Evolutionary conservation across 2,888 invertebrate genomes (phyloP), one percentile per base, ranked within the genome.

Genomic region (Thyatira batis): DNA sequence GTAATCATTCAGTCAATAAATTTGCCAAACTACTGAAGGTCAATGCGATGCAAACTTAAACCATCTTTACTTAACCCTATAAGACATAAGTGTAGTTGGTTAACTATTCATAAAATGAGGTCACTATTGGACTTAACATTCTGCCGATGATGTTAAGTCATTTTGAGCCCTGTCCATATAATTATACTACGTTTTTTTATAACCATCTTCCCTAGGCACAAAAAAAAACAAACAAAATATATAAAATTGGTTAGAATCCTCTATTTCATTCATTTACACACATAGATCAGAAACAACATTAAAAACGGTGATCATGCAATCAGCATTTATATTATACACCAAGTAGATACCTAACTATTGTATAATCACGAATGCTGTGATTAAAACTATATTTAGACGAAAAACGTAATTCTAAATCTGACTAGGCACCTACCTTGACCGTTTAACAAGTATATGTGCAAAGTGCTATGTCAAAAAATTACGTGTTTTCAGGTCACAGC

Each of bases 21-120:
- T 88, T 87, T 88, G 86, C 85, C 85, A 87, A 90, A 91, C 85
- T 78, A 77, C 63, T 78, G 87, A 90, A 92, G 92, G 90, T 90
- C 90, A 89, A 87, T 87, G 79, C 79, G 76, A 80, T 82, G 81
- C 82, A 83, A 81, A 84, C 76, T 68, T 70, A 76, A 84, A 79
- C 82, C 84, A 77, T 82, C 84, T 85, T 85, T 81, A 86, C 85
- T 83, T 82, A 82, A 86, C 79, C 63, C 73, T 69, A 71, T 69
- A 71, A 80, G 81, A 82, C 82, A 76, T 73, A 67, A 69, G 71
- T 71, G 69, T 68, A 64, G 64, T 3, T 43, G 43, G 13, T 74
- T 80, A 82, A 80, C 80, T 83, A 83, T 84, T 79, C 73, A 80
- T 73, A 73, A 79, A 77, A 82, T 86, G 73, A 71, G 87, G 87